A percentile compares a stretch with the other conserved stretches of the same genome.
These are phyloP conservation scores for Lasioglossum morio DNA, from an alignment of 2,888 invertebrate species.

Conservation along the genomic window DNA sequence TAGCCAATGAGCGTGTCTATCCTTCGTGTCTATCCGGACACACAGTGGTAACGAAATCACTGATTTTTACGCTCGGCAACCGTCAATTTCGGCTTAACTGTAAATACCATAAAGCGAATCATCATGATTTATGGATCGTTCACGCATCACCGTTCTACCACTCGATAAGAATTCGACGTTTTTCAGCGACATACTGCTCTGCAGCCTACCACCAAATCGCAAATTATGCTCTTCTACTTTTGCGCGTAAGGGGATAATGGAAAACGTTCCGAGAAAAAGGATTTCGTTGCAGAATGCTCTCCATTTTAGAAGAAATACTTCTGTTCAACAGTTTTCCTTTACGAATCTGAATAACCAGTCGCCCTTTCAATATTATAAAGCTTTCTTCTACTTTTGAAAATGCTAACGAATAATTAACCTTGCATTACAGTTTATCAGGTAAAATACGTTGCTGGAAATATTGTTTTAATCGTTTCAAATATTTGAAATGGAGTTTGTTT, in stretches of 20 bases:
- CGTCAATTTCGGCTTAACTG: slow-evolving; percentile 74
- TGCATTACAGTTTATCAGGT: not conserved
- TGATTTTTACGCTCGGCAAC: slow-evolving; percentile 80
- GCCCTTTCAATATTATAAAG: not conserved
- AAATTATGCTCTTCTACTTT: not conserved
- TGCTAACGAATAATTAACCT: not conserved
- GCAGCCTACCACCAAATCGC: not conserved
- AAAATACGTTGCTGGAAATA: no score
- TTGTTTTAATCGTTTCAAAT: no score
- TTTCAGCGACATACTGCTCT: not conserved
- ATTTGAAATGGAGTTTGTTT: no score
- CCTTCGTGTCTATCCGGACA: slow-evolving; percentile 70
- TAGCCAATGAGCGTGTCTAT: slow-evolving; percentile 83
- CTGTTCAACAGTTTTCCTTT: not conserved
- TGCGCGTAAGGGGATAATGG: not conserved
- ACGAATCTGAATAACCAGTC: not conserved
- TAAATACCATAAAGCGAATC: slow-evolving; percentile 76
- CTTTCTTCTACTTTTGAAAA: not conserved
- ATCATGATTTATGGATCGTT: slow-evolving; percentile 72
- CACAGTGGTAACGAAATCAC: slow-evolving; percentile 82
- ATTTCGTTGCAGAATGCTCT: not conserved
- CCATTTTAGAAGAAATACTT: not conserved
- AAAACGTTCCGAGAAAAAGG: no score
- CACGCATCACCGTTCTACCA: not conserved
- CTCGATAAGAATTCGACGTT: slow-evolving; percentile 37